Evolutionary conservation across 2,888 invertebrate genomes (phyloP).

Genomic region (Hydropsyche betteni): DNA sequence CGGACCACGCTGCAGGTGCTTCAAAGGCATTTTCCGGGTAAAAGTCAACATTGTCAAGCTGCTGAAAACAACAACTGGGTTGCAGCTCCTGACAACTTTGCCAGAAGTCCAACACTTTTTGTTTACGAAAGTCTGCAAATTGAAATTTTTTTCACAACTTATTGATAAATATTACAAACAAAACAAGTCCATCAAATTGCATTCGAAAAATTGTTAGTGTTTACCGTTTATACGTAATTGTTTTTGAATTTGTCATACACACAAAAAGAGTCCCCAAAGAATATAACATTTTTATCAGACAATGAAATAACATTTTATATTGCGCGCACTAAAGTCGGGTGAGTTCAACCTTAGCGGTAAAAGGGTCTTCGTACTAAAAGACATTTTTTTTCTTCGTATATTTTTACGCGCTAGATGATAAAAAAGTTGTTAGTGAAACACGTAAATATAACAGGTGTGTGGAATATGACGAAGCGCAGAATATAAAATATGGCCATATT

Average conservation of each 20-base stretch:
- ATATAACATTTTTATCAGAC: too few species aligned
- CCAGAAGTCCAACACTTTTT: constrained; percentile 42
- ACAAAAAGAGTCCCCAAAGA: too few species aligned
- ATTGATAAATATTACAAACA: too few species aligned
- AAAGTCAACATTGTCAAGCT: constrained; percentile 32
- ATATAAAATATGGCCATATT: constrained; percentile 13
- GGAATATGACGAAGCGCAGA: constrained; percentile 22
- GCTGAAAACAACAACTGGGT: constrained; percentile 46
- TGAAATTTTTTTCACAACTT: too few species aligned
- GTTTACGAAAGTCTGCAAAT: too few species aligned
- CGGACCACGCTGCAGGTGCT: constrained; percentile 8
- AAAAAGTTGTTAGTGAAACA: constrained; percentile 24
- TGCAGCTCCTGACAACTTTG: constrained; percentile 43
- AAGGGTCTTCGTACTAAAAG: constrained; percentile 23
- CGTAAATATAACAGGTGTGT: constrained; percentile 25
- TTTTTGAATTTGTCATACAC: too few species aligned
- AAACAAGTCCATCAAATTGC: too few species aligned
- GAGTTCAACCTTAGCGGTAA: constrained; percentile 9
- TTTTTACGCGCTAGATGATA: constrained; percentile 17
- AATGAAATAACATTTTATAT: constrained; percentile 8
- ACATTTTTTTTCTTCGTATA: not conserved
- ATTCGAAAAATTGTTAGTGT: too few species aligned
- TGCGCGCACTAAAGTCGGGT: constrained; percentile 2
- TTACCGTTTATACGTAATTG: too few species aligned
- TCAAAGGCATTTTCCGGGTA: constrained; percentile 32